Conservation (phyloP, 2,113 vertebrate genomes). For the Cochlearius cochlearius region DNA sequence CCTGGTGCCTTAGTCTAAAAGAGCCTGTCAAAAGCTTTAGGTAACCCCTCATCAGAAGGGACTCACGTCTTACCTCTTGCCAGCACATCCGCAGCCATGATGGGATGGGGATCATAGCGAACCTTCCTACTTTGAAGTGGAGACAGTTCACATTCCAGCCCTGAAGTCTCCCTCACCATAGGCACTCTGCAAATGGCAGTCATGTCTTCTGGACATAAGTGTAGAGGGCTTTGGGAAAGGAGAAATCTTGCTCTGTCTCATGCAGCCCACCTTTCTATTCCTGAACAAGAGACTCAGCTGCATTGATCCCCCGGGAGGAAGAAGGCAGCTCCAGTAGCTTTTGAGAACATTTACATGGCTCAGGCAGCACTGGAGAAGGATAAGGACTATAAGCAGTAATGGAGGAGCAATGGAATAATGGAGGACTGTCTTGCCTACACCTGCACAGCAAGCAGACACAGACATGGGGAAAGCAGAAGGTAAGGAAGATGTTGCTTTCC, state of each 20-base stretch:
- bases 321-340: not conserved
- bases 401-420: not conserved
- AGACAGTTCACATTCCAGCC: not conserved
- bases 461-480: not conserved
- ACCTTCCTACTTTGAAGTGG: not conserved
- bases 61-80: not conserved
- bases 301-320: not conserved
- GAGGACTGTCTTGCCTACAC: not conserved
- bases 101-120: rapidly evolving
- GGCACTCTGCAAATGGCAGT: not conserved
- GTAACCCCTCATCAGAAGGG: not conserved
- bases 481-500: not conserved
- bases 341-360: not conserved
- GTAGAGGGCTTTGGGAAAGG: not conserved
- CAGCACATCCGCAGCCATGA: not conserved
- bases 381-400: not conserved
- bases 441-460: not conserved
- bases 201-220: not conserved
- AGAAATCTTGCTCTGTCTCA: not conserved
- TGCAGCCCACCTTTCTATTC: not conserved
- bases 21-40: not conserved
- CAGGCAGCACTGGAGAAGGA: not conserved
- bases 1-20: not conserved
- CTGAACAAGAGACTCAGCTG: not conserved
- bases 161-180: not conserved